Evolutionary conservation across 2,797 vertebrate genomes (phyloP).

Genomic region (Naso thynnoides): DNA sequence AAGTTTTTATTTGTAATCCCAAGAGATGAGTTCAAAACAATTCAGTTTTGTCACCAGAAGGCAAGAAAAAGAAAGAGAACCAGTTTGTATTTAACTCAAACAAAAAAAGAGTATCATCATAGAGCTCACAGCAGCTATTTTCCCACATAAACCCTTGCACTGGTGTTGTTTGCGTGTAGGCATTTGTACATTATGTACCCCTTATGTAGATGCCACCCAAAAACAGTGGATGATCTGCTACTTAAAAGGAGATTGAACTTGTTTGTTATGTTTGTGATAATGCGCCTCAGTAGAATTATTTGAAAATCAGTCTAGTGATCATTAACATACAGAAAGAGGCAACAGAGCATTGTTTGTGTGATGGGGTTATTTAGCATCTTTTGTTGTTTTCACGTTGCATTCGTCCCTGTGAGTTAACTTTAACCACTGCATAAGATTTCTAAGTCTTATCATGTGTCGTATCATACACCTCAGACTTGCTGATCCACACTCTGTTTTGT

Average conservation of each 20-base stretch:
- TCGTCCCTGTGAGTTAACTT: neutral
- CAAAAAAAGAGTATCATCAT: neutral
- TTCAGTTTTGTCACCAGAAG: slow-evolving; percentile 11
- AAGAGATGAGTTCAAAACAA: slow-evolving; percentile 10
- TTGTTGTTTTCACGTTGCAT: neutral
- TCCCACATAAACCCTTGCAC: neutral
- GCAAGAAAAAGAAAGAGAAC: neutral
- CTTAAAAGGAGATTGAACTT: slow-evolving; percentile 56
- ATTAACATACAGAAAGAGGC: neutral
- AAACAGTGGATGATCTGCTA: slow-evolving; percentile 40
- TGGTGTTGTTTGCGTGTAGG: neutral
- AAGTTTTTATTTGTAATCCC: slow-evolving; percentile 41
- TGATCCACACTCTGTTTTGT: slow-evolving; percentile 54
- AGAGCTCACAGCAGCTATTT: slow-evolving; percentile 1
- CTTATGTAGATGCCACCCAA: neutral
- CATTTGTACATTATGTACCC: neutral
- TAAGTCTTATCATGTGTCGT: slow-evolving; percentile 56
- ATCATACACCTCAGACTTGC: slow-evolving; percentile 44
- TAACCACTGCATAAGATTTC: slow-evolving; percentile 34
- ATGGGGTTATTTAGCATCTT: slow-evolving; percentile 10
- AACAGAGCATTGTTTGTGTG: neutral
- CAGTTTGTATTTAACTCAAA: neutral
- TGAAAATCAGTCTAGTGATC: neutral
- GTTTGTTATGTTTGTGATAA: slow-evolving; percentile 30
- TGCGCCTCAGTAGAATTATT: neutral